Evolutionary conservation across 1,140 invertebrate genomes (phyloP).

Genomic region (Antheraea pernyi): DNA sequence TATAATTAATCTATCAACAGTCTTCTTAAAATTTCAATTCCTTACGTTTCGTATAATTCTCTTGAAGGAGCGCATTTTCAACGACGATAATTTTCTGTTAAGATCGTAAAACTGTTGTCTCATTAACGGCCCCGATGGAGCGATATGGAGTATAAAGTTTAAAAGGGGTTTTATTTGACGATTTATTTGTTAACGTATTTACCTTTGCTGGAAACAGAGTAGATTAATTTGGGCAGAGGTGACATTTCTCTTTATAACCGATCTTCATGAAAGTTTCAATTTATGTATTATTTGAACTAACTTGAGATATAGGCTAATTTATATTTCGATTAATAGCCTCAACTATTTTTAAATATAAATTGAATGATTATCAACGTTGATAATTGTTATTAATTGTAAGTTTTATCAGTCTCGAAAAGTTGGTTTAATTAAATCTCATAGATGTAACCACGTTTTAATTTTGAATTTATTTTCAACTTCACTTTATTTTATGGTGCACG

Average conservation of each 20-base stretch:
- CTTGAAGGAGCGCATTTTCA: not conserved
- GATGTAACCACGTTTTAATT: no score
- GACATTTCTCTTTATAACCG: not conserved
- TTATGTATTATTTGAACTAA: no score
- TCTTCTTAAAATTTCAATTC: not conserved
- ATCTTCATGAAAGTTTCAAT: no score
- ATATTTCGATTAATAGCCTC: no score
- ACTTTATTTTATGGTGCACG: no score
- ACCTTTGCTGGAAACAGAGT: not conserved
- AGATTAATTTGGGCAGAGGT: not conserved
- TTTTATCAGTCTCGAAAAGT: no score
- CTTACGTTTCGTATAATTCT: not conserved
- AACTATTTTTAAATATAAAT: no score
- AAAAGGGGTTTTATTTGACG: slow-evolving; percentile 52
- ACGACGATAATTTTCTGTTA: not conserved
- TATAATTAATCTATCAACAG: not conserved
- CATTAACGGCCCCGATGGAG: slow-evolving; percentile 34
- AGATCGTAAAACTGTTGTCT: slow-evolving; percentile 40
- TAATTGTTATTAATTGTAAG: no score
- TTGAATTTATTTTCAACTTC: no score
- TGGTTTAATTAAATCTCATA: no score
- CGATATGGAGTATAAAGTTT: slow-evolving; percentile 33
- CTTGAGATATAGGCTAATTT: no score
- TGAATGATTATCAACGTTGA: no score
- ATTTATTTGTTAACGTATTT: slow-evolving; percentile 47